Base-by-base conservation (phyloP, 2,113 vertebrate species). In the Turnix velox region DNA sequence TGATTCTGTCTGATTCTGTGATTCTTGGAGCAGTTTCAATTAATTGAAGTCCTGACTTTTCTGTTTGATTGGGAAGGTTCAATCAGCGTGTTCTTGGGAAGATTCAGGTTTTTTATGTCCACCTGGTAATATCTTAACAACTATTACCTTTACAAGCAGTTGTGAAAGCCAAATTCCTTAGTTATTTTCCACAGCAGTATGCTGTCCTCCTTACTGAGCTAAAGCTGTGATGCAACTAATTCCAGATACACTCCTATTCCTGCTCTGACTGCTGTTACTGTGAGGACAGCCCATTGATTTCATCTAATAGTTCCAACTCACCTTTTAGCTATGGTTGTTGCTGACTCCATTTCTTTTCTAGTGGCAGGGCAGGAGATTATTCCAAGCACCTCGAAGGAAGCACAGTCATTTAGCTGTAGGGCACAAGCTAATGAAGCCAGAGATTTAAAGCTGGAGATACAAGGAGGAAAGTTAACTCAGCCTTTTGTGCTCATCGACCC, bases 301-400 rank as follows among this genome's bases (percentile, higher is more conserved):
- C 49, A 30, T 74, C 61, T 55, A 0, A 0, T 16, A 48, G 15
- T 55, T 46, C 6, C 49, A 55, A 25, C 43, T 25, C 43, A 63
- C 63, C 18, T 54, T 65, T 27, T 37, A 61, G 40, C 35, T 51
- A 13, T 0, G 0, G 5, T 40, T 22, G 14, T 59, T 43, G 55
- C 43, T 2, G 6, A 15, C 33, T 65, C 61, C 1, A 14, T 72
- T 49, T 62, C 33, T 45, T 80, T 63, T 39, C 19, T 48, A n/a
- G 45, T 9, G 31, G 18, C 22, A 37, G 23, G 16, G 6, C 25
- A 18, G 45, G 7, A n/a, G 14, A 15, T 61, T 18, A n/a, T 55
- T 79, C n/a, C 27, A 65, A n/a, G 19, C 52, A 40, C 55, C 27
- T 88, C 9, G 10, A 31, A 69, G 81, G 40, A 5, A 22, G 11